Evolutionary conservation across 2,797 vertebrate genomes (phyloP), one percentile per base, ranked within the genome.

Genomic region (Oreonectes daqikongensis): DNA sequence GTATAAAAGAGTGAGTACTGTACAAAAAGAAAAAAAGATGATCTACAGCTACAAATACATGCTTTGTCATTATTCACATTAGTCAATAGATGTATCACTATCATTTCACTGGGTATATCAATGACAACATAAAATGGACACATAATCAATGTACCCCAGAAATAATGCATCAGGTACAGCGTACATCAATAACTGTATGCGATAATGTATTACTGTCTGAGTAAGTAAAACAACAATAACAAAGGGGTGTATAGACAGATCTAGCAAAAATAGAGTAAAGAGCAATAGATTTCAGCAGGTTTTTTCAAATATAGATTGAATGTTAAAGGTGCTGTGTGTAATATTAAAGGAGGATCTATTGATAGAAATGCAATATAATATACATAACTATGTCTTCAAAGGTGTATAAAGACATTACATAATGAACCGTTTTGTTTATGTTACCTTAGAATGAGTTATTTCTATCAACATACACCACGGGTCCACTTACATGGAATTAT

Each of bases 141-240:
- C 14, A 44, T 22, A 68, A 68, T 75, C 35, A 55, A 75, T 75
- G 52, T 22, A 35, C 28, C 22, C 55, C 9, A 44, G 35, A 57
- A 75, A 59, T 68, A 38, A 48, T 60, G 52, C 22, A 53, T 68
- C 55, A 38, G 18, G 42, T 30, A 46, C 32, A 38, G n/a, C 63
- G n/a, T 10, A 60, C 52, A 68, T 68, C 38, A 75, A 22, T 75
- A 75, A 40, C 52, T 53, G 10, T 48, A 35, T 68, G n/a, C 18
- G 22, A 48, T 59, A 68, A 75, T 59, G 53, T 26, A 59, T 46
- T 59, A n/a, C 73, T 24, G 63, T 67, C 15, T 11, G 52, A 75
- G 10, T 67, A 60, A 57, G 11, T 46, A 67, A 68, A 67, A 14
- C 40, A 75, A 57, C 26, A 35, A 18, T 7, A 26, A 44, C 44